Evolutionary conservation across 2,113 vertebrate genomes (phyloP), one percentile per base, ranked within the genome.

Genomic region (Zapus hudsonius): DNA sequence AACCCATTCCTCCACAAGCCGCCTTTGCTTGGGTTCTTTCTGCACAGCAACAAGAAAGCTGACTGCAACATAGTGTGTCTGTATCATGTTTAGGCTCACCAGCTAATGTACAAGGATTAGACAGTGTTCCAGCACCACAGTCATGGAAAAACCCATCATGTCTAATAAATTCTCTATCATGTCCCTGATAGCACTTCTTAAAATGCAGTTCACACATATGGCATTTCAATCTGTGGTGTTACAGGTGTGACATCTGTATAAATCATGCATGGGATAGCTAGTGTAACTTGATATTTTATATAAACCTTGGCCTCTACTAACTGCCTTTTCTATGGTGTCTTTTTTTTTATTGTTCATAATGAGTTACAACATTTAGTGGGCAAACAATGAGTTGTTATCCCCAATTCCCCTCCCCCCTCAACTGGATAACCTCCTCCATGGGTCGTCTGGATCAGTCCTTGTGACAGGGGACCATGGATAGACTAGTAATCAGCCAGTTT

Each of bases 221-320:
- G 99, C 99, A 3, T 99, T 99, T 84, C 99, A 99, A 98, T 99
- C 99, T 93, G 99, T 99, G 97, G 99, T 99, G 98, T 99, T 99
- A 96, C 99, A 99, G 98, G 99, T 99, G 97, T 99, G 99, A 99
- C 99, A 99, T 97, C 99, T 99, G 99, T 99, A 99, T 98, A 99
- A 99, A 98, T 99, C 99, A 98, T 99, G 99, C 99, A 99, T 99
- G 92, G 99, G 99, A 94, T 99, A 99, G 98, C 99, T 99, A 99
- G 99, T 99, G 97, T 99, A 99, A 98, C 99, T 99, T 93, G 99
- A 99, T 98, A 99, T 99, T 98, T 99, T 99, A 98, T 99, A 99
- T 98, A 99, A 98, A 98, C 99, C 99, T 98, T 99, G 99, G 98
- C 99, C 99, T 99, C 99, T 99, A 97, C 99, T 99, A 97, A 99